Conservation (phyloP, 2,888 invertebrate genomes). For the Lepidonotus clava region DNA sequence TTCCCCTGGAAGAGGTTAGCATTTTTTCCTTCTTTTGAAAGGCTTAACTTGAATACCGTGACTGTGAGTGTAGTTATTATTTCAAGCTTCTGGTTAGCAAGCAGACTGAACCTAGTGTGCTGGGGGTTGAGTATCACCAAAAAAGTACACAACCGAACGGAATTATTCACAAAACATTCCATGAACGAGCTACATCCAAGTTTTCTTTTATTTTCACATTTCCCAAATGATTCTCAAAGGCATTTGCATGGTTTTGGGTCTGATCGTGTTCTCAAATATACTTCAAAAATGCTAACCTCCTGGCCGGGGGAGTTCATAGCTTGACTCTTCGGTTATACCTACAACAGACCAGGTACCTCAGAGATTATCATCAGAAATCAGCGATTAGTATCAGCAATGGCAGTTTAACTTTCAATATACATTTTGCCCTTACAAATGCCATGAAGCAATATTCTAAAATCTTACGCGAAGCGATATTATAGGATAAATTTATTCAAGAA, state of each 20-base stretch:
- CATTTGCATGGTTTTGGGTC: not conserved
- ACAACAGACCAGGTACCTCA: constrained; percentile 47
- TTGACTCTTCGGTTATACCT: constrained; percentile 49
- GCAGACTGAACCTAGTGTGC: constrained; percentile 11
- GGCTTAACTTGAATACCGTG: constrained; percentile 6
- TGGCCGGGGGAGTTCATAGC: constrained; percentile 52
- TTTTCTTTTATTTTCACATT: constrained; percentile 1
- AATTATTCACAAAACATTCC: constrained; percentile 47
- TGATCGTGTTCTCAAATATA: not conserved
- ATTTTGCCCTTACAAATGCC: not conserved
- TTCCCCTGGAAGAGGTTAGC: constrained; percentile 54
- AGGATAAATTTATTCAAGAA: not conserved
- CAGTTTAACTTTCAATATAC: not conserved
- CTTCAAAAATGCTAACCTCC: constrained; percentile 51
- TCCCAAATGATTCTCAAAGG: not conserved
- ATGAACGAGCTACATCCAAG: constrained; percentile 37
- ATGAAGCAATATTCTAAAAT: not conserved
- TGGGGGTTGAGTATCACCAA: constrained; percentile 42
- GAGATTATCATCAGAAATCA: not conserved
- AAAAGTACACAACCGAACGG: constrained; percentile 34
- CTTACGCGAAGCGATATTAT: too few species aligned
- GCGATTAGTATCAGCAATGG: constrained; percentile 41
- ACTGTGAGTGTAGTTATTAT: constrained; percentile 40
- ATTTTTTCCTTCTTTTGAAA: constrained; percentile 3
- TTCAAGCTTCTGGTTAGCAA: constrained; percentile 48